Conservation (phyloP, 2,888 invertebrate species). For the Suillia variegata region DNA sequence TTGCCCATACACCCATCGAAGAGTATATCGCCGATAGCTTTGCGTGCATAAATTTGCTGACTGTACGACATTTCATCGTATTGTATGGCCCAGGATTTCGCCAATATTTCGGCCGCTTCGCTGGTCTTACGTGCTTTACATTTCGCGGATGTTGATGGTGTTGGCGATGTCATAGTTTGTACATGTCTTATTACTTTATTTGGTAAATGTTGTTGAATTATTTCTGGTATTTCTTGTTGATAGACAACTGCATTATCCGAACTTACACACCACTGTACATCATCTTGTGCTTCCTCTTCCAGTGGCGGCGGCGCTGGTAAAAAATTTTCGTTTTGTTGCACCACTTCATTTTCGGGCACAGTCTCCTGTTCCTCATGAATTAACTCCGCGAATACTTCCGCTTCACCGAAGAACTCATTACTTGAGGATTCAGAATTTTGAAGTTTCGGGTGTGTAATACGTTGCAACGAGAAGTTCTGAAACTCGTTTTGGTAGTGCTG, state of each 20-base stretch:
- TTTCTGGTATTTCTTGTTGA: too few species aligned
- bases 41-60: slow-evolving; percentile 49
- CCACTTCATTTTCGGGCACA: neutral
- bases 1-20: slow-evolving; percentile 54
- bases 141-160: neutral
- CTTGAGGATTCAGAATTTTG: neutral
- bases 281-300: neutral
- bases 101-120: slow-evolving; percentile 46
- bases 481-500: slow-evolving; percentile 20
- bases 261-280: neutral
- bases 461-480: slow-evolving; percentile 7
- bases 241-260: neutral
- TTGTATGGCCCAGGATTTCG: slow-evolving; percentile 53
- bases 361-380: slow-evolving; percentile 4
- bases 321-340: too few species aligned
- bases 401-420: slow-evolving; percentile 4
- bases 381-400: slow-evolving; percentile 6
- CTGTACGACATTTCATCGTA: slow-evolving; percentile 49
- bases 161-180: neutral
- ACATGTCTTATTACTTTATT: neutral
- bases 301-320: too few species aligned
- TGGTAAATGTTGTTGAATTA: neutral
- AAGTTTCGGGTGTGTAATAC: neutral
- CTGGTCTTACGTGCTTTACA: slow-evolving; percentile 22
- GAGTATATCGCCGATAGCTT: slow-evolving; percentile 52